Base-by-base conservation (phyloP, 2,113 vertebrate genomes). In the Actenoides hombroni region DNA sequence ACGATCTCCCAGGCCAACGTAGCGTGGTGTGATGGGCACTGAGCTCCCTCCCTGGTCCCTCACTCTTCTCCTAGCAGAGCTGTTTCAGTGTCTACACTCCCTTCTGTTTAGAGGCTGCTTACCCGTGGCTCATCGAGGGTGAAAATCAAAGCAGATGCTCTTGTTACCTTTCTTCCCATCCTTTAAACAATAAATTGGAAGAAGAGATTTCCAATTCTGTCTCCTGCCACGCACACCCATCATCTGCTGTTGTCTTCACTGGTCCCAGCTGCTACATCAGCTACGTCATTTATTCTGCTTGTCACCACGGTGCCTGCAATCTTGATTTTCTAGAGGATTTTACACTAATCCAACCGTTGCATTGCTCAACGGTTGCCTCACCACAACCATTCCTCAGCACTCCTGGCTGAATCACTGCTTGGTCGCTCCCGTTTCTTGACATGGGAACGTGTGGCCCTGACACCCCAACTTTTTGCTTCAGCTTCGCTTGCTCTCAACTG, bases 301-400 rank as follows among this genome's bases (percentile, higher is more conserved):
- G 48, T 94, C 94, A 73, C 39, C 21, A 31, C 0, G 0, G 29
- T 71, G 69, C 57, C 59, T 65, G 57, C 54, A 74, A 74, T 88
- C 64, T 75, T 48, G 49, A 80, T 78, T 90, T 92, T 88, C 56
- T 60, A 12, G 31, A 35, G 33, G 49, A 65, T 64, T 64, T 75
- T 49, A 65, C 44, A 26, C 53, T 53, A 78, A 84, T 76, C 65
- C 49, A 51, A 4, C 0, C 0, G 5, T 5, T 42, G 56, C 53
- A 4, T 94, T 79, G 92, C 92, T 61, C 83, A 92, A n/a, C 1
- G 13, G 68, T 86, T 96, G 83, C 94, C 64, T 39, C 88, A 95
- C 24, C 53, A 10, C 60, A 31, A 23, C 37, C 0, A 0, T 21
- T 92, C 64, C 84, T 60, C 39, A 81, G 83, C 61, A 3, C 77